Conservation (phyloP, 2,113 vertebrate species). For the Thinocorus orbignyianus region DNA sequence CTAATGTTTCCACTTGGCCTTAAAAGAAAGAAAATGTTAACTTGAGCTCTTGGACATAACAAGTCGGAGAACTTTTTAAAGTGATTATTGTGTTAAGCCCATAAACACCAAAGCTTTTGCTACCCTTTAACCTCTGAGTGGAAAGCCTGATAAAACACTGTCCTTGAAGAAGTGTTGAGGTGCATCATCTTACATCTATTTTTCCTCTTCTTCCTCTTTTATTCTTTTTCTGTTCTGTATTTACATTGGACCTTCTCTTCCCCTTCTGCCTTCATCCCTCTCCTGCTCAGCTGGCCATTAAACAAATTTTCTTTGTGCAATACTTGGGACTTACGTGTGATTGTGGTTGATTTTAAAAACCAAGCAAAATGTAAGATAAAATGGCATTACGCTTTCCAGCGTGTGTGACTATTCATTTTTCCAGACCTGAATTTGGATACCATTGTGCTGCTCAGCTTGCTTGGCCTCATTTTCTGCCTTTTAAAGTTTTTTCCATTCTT, state of each 20-base stretch:
- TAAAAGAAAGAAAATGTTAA: background rate
- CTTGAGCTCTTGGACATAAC: background rate
- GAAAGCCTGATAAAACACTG: rapidly evolving
- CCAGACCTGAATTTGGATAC: background rate
- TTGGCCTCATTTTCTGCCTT: background rate
- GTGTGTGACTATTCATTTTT: background rate
- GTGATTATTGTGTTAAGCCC: background rate
- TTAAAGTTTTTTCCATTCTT: background rate
- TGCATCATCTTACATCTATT: background rate
- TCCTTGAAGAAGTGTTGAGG: background rate
- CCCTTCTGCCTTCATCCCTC: background rate
- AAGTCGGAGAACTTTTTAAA: background rate
- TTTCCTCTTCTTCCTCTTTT: background rate
- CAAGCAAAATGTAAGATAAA: background rate
- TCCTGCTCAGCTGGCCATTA: background rate
- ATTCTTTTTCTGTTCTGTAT: background rate
- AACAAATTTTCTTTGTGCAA: background rate
- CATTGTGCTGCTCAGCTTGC: background rate
- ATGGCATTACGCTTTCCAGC: background rate
- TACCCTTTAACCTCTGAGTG: background rate
- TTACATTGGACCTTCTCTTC: background rate
- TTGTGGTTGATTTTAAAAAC: background rate
- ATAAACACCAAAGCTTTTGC: background rate
- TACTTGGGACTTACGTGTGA: background rate
- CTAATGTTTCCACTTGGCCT: background rate